Evolutionary conservation across 2,797 vertebrate genomes (phyloP).

Genomic region (Cetoscarus ocellatus): DNA sequence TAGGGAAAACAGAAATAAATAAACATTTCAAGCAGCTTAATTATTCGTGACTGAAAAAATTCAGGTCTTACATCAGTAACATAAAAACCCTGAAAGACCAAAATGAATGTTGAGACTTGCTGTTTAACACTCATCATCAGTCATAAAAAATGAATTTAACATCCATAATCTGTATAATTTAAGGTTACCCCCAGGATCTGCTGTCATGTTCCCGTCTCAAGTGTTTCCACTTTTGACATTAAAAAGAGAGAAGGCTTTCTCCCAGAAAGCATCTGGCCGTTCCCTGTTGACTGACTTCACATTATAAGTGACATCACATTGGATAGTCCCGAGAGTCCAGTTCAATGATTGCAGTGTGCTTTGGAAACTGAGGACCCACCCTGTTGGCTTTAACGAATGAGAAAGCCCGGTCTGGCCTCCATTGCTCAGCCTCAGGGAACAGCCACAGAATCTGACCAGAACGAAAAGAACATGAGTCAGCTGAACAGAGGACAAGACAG

Average conservation of each 20-base stretch:
- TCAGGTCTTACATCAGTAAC: too few relatives aligned
- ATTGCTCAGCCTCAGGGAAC: constrained; percentile 20
- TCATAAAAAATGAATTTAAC: too few relatives aligned
- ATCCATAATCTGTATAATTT: too few relatives aligned
- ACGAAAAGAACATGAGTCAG: constrained; percentile 32
- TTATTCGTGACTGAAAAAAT: too few relatives aligned
- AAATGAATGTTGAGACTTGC: too few relatives aligned
- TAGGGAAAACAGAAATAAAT: too few relatives aligned
- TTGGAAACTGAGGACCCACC: constrained; percentile 63
- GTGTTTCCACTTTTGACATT: constrained; percentile 22
- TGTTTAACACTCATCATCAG: too few relatives aligned
- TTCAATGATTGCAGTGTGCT: constrained; percentile 55
- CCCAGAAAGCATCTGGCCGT: constrained; percentile 60
- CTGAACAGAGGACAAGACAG: constrained; percentile 32
- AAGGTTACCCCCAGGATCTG: too few relatives aligned
- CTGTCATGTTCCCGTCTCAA: too few relatives aligned
- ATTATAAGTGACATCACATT: constrained; percentile 66
- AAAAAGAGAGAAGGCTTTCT: constrained; percentile 25
- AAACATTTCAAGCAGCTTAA: too few relatives aligned
- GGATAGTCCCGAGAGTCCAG: constrained; percentile 59
- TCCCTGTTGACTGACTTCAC: constrained; percentile 56
- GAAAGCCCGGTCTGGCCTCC: constrained; percentile 44
- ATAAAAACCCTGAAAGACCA: too few relatives aligned
- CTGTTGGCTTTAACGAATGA: constrained; percentile 49
- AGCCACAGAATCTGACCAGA: constrained; percentile 22